Conservation (phyloP, 2,888 invertebrate species). For the Ischnus inquisitorius region DNA sequence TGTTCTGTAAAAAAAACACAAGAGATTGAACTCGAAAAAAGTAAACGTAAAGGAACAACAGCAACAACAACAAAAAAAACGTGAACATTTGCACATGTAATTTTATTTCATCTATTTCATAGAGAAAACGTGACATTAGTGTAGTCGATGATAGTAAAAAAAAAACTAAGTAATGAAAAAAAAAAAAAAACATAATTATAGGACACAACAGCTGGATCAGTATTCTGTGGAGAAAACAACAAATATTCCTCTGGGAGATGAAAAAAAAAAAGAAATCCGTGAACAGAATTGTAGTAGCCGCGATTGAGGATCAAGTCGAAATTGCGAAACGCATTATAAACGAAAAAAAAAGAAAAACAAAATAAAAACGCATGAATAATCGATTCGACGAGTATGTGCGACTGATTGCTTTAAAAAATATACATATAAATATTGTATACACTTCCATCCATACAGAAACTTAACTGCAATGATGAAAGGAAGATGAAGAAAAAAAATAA, state of each 20-base stretch:
- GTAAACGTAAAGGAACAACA: conserved; percentile 53
- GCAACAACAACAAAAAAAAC: conserved; percentile 41
- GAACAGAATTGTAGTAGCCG: conserved; percentile 53
- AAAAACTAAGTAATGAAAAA: conserved; percentile 38
- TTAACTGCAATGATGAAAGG: conserved; percentile 64
- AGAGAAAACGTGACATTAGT: conserved; percentile 69
- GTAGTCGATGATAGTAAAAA: conserved; percentile 65
- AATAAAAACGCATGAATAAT: conserved; percentile 60
- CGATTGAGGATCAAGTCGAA: conserved; percentile 56
- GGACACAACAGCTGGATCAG: conserved; percentile 61
- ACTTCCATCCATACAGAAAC: conserved; percentile 71
- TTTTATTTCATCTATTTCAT: conserved; percentile 68
- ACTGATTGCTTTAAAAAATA: conserved; percentile 68
- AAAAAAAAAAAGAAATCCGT: conserved; percentile 37
- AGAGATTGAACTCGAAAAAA: conserved; percentile 33
- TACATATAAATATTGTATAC: conserved; percentile 69
- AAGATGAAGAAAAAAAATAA: conserved; percentile 52
- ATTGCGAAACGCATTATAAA: conserved; percentile 60
- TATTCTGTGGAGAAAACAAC: conserved; percentile 57
- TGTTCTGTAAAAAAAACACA: conserved; percentile 40
- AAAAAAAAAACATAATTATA: conserved; percentile 57
- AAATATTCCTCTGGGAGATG: conserved; percentile 41
- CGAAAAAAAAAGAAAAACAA: not conserved
- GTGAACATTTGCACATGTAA: conserved; percentile 67
- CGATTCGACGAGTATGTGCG: conserved; percentile 65